Evolutionary conservation across 2,888 invertebrate species (phyloP).

Genomic region (Mesopsocus fuscifrons): DNA sequence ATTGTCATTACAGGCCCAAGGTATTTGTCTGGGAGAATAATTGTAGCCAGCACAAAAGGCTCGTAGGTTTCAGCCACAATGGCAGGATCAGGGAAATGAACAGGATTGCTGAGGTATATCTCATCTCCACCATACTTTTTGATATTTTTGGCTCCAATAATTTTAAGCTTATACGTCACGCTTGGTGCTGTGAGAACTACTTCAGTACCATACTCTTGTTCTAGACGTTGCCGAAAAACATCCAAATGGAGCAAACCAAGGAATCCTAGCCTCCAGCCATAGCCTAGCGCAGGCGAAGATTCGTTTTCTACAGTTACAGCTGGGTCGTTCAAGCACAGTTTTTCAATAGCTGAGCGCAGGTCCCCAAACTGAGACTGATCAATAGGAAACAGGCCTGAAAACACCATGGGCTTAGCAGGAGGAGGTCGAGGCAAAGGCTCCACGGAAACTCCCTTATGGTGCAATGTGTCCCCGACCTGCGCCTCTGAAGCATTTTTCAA

Average conservation of each 20-base stretch:
- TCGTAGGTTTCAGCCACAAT: conserved; percentile 62
- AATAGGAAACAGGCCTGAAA: conserved; percentile 76
- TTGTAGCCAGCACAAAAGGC: conserved; percentile 73
- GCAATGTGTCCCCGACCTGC: conserved; percentile 56
- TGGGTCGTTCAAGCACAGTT: conserved; percentile 83
- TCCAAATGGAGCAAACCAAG: conserved; percentile 73
- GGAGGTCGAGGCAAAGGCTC: conserved; percentile 43
- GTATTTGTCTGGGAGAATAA: conserved; percentile 61
- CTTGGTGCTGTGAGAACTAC: conserved; percentile 70
- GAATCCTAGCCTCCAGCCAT: conserved; percentile 78
- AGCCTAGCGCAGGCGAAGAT: conserved; percentile 70
- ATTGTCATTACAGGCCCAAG: conserved; percentile 48
- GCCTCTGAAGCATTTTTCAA: conserved; percentile 58
- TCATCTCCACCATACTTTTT: conserved; percentile 38
- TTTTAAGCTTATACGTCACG: conserved; percentile 61
- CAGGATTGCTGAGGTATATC: conserved; percentile 54
- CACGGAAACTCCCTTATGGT: conserved; percentile 31
- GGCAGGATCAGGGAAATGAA: conserved; percentile 42
- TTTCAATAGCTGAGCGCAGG: conserved; percentile 67
- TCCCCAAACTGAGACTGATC: conserved; percentile 68
- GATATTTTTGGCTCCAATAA: conserved; percentile 52
- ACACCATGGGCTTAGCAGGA: conserved; percentile 60
- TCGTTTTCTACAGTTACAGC: conserved; percentile 69
- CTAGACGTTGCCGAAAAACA: conserved; percentile 67
- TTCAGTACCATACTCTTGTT: conserved; percentile 67